These are phyloP conservation scores for Papilio helenus DNA, from an alignment of 1,140 invertebrate species.

Conservation along the genomic window DNA sequence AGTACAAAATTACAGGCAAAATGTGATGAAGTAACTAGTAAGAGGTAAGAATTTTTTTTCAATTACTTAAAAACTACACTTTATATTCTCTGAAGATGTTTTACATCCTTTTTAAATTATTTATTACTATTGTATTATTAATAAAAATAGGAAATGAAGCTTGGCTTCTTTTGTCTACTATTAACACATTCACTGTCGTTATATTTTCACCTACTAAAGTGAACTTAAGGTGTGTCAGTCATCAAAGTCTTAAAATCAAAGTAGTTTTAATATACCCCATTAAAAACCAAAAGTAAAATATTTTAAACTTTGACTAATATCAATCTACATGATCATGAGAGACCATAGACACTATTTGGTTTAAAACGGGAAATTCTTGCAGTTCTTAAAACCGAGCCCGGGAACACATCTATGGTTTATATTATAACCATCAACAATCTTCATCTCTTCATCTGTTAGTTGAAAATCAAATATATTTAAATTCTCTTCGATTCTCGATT, in stretches of 20 bases:
- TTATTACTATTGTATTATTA: too few relatives aligned
- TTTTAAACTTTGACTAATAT: neutral
- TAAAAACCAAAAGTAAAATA: neutral
- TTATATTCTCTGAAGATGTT: neutral
- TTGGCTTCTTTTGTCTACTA: neutral
- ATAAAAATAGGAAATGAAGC: neutral
- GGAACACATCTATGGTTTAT: conserved; percentile 74
- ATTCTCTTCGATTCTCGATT: conserved; percentile 87
- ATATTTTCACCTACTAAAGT: neutral
- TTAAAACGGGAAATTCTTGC: conserved; percentile 67
- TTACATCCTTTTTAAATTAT: neutral
- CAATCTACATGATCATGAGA: neutral
- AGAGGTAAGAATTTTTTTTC: neutral
- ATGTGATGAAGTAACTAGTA: neutral
- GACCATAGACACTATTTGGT: neutral
- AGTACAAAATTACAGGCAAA: neutral
- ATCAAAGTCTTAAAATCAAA: neutral
- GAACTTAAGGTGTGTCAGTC: neutral
- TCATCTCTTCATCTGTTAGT: conserved; percentile 82
- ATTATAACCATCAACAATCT: conserved; percentile 72
- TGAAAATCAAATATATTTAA: conserved; percentile 87
- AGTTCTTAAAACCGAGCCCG: conserved; percentile 46
- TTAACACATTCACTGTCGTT: neutral
- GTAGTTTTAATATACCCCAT: neutral
- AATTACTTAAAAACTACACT: neutral